Percentiles rank a stretch among this genome's conserved stretches.
Conservation (phyloP, 2,888 invertebrate genomes). For the Stenodera caucasica region DNA sequence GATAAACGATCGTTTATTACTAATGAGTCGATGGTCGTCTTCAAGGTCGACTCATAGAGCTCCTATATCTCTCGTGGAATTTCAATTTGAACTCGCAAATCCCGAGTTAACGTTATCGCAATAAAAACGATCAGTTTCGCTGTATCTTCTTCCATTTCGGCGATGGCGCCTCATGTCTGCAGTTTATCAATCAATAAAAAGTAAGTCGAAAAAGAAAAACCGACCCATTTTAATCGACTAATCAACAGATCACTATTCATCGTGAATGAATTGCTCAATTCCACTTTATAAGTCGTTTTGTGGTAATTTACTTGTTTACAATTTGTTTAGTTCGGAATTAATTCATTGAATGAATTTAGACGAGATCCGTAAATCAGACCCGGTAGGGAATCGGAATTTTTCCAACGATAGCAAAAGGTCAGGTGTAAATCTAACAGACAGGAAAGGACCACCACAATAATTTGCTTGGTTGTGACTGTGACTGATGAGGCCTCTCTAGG, state of each 20-base stretch:
- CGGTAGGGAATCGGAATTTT: constrained; percentile 28
- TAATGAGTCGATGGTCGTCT: constrained; percentile 25
- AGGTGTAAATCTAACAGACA: constrained; percentile 45
- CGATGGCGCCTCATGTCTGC: too few relatives aligned
- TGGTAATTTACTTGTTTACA: neutral
- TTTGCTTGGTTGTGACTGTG: constrained; percentile 46
- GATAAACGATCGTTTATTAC: constrained; percentile 37
- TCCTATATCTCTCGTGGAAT: too few relatives aligned
- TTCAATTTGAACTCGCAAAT: too few relatives aligned
- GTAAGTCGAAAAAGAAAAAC: too few relatives aligned
- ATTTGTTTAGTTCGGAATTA: neutral
- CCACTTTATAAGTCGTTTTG: too few relatives aligned
- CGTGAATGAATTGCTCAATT: too few relatives aligned
- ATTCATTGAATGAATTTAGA: constrained; percentile 9
- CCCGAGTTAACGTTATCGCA: too few relatives aligned
- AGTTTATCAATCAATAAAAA: too few relatives aligned
- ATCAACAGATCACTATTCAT: too few relatives aligned
- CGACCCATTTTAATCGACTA: too few relatives aligned
- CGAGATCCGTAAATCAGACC: constrained; percentile 25
- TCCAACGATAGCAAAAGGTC: constrained; percentile 39
- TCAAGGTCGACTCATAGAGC: neutral
- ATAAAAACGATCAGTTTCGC: too few relatives aligned
- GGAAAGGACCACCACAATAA: constrained; percentile 47
- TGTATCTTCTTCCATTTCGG: too few relatives aligned
- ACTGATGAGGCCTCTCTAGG: constrained; percentile 44